Conservation (phyloP, 2,888 invertebrate species). For the Mechanitis messenoides region DNA sequence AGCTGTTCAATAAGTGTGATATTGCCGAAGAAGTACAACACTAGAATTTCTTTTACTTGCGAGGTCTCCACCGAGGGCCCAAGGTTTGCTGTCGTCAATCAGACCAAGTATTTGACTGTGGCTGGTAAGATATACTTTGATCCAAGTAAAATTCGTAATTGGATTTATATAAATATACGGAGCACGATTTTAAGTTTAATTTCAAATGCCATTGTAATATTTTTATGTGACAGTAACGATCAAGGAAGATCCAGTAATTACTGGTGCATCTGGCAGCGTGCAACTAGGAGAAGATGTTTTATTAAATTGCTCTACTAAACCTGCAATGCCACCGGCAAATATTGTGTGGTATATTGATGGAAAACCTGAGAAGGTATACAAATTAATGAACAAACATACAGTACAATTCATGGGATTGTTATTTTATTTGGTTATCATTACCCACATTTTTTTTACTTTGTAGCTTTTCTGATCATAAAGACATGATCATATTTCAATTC, state of each 20-base stretch:
- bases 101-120: slow-evolving; percentile 63
- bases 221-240: slow-evolving; percentile 48
- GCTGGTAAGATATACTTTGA: slow-evolving; percentile 45
- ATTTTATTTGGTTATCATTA: too few species aligned
- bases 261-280: slow-evolving; percentile 52
- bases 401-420: too few species aligned
- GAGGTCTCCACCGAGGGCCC: slow-evolving; percentile 69
- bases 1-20: slow-evolving; percentile 58
- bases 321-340: slow-evolving; percentile 65
- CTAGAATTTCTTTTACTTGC: slow-evolving; percentile 59
- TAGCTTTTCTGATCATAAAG: too few species aligned
- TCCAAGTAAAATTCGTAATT: too few species aligned
- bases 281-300: slow-evolving; percentile 61
- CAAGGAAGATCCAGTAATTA: slow-evolving; percentile 58
- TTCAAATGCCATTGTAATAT: neutral
- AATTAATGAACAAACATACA: too few species aligned
- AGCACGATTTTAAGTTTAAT: too few species aligned
- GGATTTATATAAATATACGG: too few species aligned
- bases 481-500: too few species aligned
- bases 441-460: too few species aligned
- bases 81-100: slow-evolving; percentile 65
- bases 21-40: slow-evolving; percentile 55
- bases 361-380: slow-evolving; percentile 53
- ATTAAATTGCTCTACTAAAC: slow-evolving; percentile 60
- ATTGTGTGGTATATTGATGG: slow-evolving; percentile 67